Percentiles rank a stretch among this genome's conserved stretches.
Conservation (phyloP, 2,888 invertebrate species). For the Apocheima hispidaria region DNA sequence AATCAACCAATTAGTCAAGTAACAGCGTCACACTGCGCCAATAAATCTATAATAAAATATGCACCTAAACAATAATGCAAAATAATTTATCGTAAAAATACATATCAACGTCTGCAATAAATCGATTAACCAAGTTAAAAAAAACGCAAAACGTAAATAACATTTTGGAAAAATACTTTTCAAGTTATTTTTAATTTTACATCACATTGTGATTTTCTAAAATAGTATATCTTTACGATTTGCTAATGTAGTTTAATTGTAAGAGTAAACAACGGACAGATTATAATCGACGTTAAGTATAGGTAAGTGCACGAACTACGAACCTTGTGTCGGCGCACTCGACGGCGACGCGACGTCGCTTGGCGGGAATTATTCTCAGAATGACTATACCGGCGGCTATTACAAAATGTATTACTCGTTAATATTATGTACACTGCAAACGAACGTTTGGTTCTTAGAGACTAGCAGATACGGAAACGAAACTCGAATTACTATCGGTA, state of each 20-base stretch:
- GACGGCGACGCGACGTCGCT: conserved; percentile 21
- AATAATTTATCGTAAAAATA: conserved; percentile 75
- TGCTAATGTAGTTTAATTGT: conserved; percentile 58
- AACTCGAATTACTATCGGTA: conserved; percentile 77
- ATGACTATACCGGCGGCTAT: conserved; percentile 53
- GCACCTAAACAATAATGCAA: conserved; percentile 71
- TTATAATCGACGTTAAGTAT: conserved; percentile 47
- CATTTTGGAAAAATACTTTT: conserved; percentile 84
- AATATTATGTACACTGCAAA: conserved; percentile 57
- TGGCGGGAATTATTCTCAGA: conserved; percentile 44
- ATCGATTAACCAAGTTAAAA: conserved; percentile 74
- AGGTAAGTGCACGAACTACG: conserved; percentile 31
- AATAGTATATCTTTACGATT: conserved; percentile 70
- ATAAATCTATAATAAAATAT: conserved; percentile 57
- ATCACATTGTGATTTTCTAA: conserved; percentile 81
- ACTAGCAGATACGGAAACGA: conserved; percentile 79
- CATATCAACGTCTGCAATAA: conserved; percentile 67
- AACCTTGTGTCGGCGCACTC: background rate
- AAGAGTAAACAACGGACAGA: conserved; percentile 53
- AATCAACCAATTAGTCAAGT: conserved; percentile 55
- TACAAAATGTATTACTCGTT: conserved; percentile 44
- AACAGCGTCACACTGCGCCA: conserved; percentile 54
- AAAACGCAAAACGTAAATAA: conserved; percentile 72
- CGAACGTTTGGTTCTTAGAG: conserved; percentile 78
- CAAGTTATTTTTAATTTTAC: conserved; percentile 83